These are phyloP conservation scores for Sympetrum striolatum DNA, from an alignment of 2,888 invertebrate species.

Conservation along the genomic window DNA sequence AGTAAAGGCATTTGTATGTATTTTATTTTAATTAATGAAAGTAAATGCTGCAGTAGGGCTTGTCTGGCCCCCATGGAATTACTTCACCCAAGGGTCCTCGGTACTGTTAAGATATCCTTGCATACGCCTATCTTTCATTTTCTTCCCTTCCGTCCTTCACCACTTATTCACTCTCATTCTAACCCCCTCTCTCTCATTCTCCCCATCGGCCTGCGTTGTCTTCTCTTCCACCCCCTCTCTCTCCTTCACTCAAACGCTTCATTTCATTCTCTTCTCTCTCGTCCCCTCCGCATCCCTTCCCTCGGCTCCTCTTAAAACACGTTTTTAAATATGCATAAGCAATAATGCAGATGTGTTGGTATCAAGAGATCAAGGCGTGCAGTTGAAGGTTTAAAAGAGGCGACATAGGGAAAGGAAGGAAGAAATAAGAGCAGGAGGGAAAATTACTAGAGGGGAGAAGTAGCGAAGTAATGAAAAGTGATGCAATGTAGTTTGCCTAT, in stretches of 20 bases:
- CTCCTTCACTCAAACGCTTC: not conserved
- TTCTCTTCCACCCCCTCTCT: not conserved
- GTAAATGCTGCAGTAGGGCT: no score
- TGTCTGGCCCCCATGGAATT: no score
- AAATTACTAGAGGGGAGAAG: not conserved
- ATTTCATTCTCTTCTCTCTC: slow-evolving; percentile 11
- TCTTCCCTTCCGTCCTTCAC: not conserved
- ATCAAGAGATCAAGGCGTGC: slow-evolving; percentile 18
- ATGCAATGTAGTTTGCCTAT: no score
- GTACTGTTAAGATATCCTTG: no score
- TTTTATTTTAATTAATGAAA: no score
- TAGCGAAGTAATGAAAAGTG: not conserved
- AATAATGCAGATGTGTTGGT: slow-evolving; percentile 51
- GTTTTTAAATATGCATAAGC: slow-evolving; percentile 51
- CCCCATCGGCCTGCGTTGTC: not conserved
- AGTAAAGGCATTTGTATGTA: no score
- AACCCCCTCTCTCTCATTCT: not conserved
- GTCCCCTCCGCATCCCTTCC: slow-evolving; percentile 23
- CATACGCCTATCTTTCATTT: no score
- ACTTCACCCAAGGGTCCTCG: no score
- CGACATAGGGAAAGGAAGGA: not conserved
- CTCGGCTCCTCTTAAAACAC: slow-evolving; percentile 44
- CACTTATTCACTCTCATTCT: slow-evolving; percentile 10
- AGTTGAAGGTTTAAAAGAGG: slow-evolving; percentile 31
- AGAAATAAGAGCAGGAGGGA: not conserved